Evolutionary conservation across 2,888 invertebrate genomes (phyloP).

Genomic region (Empis stercorea): DNA sequence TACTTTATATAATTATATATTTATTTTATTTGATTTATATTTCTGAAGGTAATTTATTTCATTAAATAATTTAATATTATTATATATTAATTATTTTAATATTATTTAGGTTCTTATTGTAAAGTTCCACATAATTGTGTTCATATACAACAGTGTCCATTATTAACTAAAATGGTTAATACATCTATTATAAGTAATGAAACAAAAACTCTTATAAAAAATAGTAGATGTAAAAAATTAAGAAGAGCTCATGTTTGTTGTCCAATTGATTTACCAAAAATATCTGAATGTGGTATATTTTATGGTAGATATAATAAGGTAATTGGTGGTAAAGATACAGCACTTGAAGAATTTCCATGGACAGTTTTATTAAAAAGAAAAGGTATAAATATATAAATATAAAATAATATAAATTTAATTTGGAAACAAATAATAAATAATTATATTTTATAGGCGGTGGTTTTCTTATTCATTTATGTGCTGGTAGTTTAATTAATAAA

Average conservation of each 20-base stretch:
- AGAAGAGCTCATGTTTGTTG: not conserved
- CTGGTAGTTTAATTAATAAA: constrained; percentile 38
- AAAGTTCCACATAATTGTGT: too few species aligned
- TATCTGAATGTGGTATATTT: not conserved
- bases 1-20: too few species aligned
- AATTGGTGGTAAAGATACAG: constrained; percentile 32
- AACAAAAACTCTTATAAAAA: not conserved
- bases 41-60: too few species aligned
- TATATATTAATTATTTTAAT: not conserved
- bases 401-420: not conserved
- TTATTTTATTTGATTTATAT: too few species aligned
- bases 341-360: constrained; percentile 44
- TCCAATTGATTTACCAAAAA: not conserved
- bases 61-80: too few species aligned
- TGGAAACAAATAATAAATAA: not conserved
- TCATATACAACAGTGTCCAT: too few species aligned
- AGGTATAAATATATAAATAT: not conserved
- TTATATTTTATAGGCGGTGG: not conserved
- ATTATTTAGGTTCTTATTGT: not conserved
- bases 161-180: not conserved
- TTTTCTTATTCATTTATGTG: constrained; percentile 6
- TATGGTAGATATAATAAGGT: constrained; percentile 34
- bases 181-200: too few species aligned
- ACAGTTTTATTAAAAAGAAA: constrained; percentile 34
- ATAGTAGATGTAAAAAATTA: not conserved